Evolutionary conservation across 1,140 invertebrate genomes (phyloP), one percentile per base, ranked within the genome.

Genomic region (Saxidomus purpurata): DNA sequence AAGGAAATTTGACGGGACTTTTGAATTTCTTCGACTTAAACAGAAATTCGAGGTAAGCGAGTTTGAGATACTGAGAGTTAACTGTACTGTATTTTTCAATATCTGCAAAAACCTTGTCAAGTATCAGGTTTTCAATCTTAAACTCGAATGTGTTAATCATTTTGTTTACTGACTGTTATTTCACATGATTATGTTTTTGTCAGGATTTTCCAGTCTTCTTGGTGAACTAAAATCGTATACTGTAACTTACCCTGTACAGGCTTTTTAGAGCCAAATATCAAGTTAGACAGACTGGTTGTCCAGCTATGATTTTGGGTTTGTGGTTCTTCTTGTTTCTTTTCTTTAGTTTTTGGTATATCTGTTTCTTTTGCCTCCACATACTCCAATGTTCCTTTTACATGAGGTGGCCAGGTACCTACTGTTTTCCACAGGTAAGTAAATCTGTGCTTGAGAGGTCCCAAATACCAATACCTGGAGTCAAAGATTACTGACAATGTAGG

Each of bases 391-490:
- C 97, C 97, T 93, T 97, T 91, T 96, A 94, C 97, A 97, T 80
- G 97, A 96, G 97, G 97, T 97, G 85, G 96, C 93, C 92, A 96
- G 96, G 85, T 82, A 11, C 47, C 36, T 90, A 97, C 97, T 0
- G 97, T 97, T 94, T 97, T 97, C 81, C 91, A 71, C 0, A 98
- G 97, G 93, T 97, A 98, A n/a, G 97, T 96, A 59, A 97, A 97
- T 92, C 98, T 97, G 61, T 97, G 97, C 95, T 97, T 97, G 0
- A 98, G 94, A 8, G 96, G 95, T 38, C 98, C 98, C 96, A 97
- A 97, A 92, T 98, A 98, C 98, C 98, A 99, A 95, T 98, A 99
- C 94, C 95, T 95, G 86, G 36, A 86, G 86, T n/a, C n/a, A n/a
- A n/a, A n/a, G n/a, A n/a, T n/a, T n/a, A n/a, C n/a, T n/a, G n/a